Conservation (phyloP, 2,113 vertebrate genomes). For the Redunca redunca region DNA sequence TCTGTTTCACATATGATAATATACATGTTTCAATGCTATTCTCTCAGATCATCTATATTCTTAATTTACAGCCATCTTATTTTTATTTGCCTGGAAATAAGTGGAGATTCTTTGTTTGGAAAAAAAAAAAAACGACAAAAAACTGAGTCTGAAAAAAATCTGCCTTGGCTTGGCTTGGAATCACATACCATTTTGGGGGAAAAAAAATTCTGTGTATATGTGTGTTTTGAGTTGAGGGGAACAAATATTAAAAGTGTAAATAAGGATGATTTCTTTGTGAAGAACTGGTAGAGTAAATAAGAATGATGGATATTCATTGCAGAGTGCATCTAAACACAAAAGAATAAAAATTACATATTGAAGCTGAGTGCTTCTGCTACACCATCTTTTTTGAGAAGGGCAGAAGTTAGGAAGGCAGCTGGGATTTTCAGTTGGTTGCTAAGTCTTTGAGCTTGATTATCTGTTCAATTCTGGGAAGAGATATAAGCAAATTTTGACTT, state of each 20-base stretch:
- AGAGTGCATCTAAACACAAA: constrained; percentile 52
- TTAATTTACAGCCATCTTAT: background rate
- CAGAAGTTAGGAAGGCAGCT: constrained; percentile 7
- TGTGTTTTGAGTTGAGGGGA: background rate
- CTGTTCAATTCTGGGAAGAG: background rate
- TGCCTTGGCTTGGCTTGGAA: background rate
- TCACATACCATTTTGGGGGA: background rate
- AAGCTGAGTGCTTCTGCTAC: constrained; percentile 48
- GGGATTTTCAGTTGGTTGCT: background rate
- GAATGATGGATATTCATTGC: constrained; percentile 40
- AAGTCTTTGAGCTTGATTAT: background rate
- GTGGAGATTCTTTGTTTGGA: background rate
- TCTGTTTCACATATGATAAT: background rate
- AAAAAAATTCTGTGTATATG: background rate
- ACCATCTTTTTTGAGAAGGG: background rate
- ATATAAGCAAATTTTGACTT: background rate
- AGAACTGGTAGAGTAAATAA: constrained; percentile 12
- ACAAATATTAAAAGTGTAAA: constrained; percentile 27
- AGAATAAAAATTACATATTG: constrained; percentile 56
- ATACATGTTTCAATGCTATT: background rate
- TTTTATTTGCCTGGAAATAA: background rate
- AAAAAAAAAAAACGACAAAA: background rate
- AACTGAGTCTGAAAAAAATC: background rate
- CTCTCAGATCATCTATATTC: background rate
- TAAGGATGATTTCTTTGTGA: constrained; percentile 17